These are phyloP conservation scores for Idaea biselata DNA, from an alignment of 2,888 invertebrate genomes.

Conservation along the genomic window DNA sequence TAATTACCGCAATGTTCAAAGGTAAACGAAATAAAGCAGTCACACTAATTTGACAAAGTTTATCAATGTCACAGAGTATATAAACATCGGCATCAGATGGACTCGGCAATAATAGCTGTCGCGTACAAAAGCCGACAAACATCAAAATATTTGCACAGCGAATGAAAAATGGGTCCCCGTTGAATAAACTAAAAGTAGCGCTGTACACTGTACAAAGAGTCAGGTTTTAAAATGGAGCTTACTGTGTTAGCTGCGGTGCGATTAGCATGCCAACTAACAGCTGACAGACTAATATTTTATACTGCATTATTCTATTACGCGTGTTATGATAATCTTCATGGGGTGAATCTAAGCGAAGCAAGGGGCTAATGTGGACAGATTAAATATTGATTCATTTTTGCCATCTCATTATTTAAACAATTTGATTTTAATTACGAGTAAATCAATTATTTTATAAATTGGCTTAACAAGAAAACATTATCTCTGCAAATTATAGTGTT, in stretches of 20 bases:
- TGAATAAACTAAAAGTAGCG: constrained; percentile 55
- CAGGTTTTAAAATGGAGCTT: constrained; percentile 66
- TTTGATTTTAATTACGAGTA: too few relatives aligned
- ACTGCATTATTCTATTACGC: constrained; percentile 72
- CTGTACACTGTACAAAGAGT: constrained; percentile 54
- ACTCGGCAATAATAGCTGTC: constrained; percentile 43
- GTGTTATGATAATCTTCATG: constrained; percentile 68
- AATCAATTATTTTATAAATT: too few relatives aligned
- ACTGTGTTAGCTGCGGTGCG: constrained; percentile 57
- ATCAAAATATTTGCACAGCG: constrained; percentile 75
- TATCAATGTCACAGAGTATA: constrained; percentile 30
- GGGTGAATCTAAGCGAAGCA: constrained; percentile 49
- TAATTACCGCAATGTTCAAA: constrained; percentile 19
- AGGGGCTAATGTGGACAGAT: constrained; percentile 58
- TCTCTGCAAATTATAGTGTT: too few relatives aligned
- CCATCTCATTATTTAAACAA: constrained; percentile 26
- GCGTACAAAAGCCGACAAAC: constrained; percentile 55
- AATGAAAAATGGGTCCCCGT: constrained; percentile 65
- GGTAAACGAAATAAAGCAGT: constrained; percentile 22
- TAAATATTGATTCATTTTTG: constrained; percentile 51
- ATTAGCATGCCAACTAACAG: constrained; percentile 67
- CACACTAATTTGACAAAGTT: constrained; percentile 39
- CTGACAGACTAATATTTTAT: constrained; percentile 51
- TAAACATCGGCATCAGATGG: constrained; percentile 48
- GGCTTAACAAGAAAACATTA: too few relatives aligned